phyloP scores from a whole-genome alignment of 2,888 invertebrate species.

The Trissolcus japonicus region DNA sequence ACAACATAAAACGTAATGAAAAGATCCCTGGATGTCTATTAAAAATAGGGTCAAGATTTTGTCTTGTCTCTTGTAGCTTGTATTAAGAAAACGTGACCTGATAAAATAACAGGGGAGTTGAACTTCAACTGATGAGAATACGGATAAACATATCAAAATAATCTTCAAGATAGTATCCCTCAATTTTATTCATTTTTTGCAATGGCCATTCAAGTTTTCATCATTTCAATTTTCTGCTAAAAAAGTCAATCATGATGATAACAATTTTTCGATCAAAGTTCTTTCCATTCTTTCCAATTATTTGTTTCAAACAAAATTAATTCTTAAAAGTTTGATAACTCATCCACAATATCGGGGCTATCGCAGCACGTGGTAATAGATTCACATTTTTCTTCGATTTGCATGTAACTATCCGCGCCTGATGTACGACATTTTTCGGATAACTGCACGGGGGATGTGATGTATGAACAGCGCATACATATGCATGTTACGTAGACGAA shows the following conservation, averaged over 20 bases:
- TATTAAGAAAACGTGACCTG: slow-evolving; percentile 48
- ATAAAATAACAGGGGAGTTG: slow-evolving; percentile 45
- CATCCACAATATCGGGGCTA: not conserved
- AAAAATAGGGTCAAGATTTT: slow-evolving; percentile 48
- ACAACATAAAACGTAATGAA: slow-evolving; percentile 43
- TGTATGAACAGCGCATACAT: slow-evolving; percentile 42
- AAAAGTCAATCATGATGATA: not conserved
- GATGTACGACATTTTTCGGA: slow-evolving; percentile 43
- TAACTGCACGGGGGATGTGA: slow-evolving; percentile 37
- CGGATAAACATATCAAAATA: slow-evolving; percentile 35
- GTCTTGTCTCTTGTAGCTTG: slow-evolving; percentile 43
- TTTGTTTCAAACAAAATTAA: not conserved
- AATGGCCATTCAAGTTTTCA: not conserved
- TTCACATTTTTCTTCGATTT: slow-evolving; percentile 34
- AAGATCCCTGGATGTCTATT: slow-evolving; percentile 47
- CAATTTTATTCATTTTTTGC: slow-evolving; percentile 2
- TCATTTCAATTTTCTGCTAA: not conserved
- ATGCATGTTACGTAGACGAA: slow-evolving; percentile 45
- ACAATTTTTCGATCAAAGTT: not conserved
- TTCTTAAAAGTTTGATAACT: not conserved
- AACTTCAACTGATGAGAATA: slow-evolving; percentile 31
- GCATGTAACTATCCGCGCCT: slow-evolving; percentile 20
- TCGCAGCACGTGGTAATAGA: slow-evolving; percentile 19
- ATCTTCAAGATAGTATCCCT: slow-evolving; percentile 16
- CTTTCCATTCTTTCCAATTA: not conserved